Evolutionary conservation across 2,113 vertebrate species (phyloP).

Genomic region (Micromys minutus): DNA sequence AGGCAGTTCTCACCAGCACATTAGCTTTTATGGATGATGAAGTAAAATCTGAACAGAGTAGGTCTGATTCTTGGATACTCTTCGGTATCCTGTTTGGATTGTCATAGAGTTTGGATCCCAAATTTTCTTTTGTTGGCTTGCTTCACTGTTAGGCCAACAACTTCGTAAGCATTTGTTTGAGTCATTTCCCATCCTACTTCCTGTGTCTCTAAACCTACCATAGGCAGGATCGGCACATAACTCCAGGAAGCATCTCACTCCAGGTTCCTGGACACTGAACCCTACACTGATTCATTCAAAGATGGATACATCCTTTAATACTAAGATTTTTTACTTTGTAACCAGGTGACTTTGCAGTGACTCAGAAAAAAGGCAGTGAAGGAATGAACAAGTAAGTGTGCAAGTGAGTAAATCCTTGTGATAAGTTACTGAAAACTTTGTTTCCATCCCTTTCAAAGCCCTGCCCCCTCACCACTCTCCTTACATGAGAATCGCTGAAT

Average conservation of each 20-base stretch:
- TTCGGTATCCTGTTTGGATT: background rate
- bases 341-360: background rate
- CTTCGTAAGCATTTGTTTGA: background rate
- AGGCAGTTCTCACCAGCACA: background rate
- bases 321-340: background rate
- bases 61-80: background rate
- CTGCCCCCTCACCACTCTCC: no score
- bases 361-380: background rate
- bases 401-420: background rate
- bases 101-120: background rate
- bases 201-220: background rate
- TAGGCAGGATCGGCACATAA: background rate
- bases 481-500: no score
- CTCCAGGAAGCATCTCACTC: background rate
- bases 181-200: background rate
- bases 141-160: background rate
- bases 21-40: background rate
- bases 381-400: background rate
- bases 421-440: background rate
- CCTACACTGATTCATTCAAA: background rate
- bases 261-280: background rate
- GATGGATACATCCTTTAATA: background rate
- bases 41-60: conserved; percentile 10
- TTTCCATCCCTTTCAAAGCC: background rate
- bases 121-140: background rate